Percentiles rank a stretch among this genome's conserved stretches.
Conservation (phyloP, 2,113 vertebrate species). For the Nibea albiflora region DNA sequence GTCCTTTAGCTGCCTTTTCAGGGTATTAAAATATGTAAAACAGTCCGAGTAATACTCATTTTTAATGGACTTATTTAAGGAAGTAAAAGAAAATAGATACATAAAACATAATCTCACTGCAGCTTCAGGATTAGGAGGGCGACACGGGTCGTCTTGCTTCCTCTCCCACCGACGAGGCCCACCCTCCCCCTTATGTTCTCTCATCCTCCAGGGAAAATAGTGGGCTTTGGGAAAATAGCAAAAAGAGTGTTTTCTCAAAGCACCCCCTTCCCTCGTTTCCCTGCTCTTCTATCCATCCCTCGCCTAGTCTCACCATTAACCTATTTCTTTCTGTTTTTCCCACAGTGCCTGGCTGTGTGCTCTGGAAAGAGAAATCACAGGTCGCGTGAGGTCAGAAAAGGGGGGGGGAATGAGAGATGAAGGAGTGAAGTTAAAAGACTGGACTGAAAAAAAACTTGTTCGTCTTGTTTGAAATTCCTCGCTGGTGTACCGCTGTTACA, state of each 20-base stretch:
- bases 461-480: slow-evolving; percentile 44
- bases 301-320: slow-evolving; percentile 39
- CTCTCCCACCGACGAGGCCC: slow-evolving; percentile 40
- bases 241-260: slow-evolving; percentile 74
- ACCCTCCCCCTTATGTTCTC: slow-evolving; percentile 8
- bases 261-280: slow-evolving; percentile 43
- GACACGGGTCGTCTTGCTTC: slow-evolving; percentile 56
- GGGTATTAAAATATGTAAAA: neutral
- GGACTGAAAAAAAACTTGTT: slow-evolving; percentile 4
- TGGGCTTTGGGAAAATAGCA: slow-evolving; percentile 70
- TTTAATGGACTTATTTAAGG: slow-evolving; percentile 5
- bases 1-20: neutral
- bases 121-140: slow-evolving; percentile 45
- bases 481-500: slow-evolving; percentile 3
- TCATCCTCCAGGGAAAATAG: slow-evolving; percentile 56
- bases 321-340: slow-evolving; percentile 61
- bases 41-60: neutral
- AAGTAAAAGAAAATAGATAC: slow-evolving; percentile 1
- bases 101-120: slow-evolving; percentile 28
- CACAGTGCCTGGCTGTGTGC: slow-evolving; percentile 70
- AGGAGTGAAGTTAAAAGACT: slow-evolving; percentile 39
- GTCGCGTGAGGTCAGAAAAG: slow-evolving; percentile 59
- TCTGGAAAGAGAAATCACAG: slow-evolving; percentile 54
- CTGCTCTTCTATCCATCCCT: slow-evolving; percentile 41
- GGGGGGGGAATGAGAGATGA: slow-evolving; percentile 27